Evolutionary conservation across 2,888 invertebrate genomes (phyloP).

Genomic region (Anorthoa munda): DNA sequence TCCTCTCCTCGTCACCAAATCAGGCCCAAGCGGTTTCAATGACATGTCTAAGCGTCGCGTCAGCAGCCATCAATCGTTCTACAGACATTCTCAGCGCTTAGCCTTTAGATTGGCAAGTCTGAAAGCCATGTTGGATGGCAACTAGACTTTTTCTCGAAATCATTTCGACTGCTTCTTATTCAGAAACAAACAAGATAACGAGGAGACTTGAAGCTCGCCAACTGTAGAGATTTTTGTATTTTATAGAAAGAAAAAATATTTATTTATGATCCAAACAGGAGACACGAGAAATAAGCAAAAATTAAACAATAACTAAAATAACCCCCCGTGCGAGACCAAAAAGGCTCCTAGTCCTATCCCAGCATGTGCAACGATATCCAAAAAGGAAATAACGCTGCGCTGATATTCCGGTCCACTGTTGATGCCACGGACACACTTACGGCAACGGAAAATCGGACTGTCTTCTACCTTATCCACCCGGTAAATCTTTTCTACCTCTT

Average conservation of each 20-base stretch:
- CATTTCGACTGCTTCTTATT: neutral
- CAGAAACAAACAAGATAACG: neutral
- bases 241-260: no score
- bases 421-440: no score
- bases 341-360: no score
- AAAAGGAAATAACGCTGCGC: no score
- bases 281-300: no score
- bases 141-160: neutral
- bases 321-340: no score
- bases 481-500: slow-evolving; percentile 1
- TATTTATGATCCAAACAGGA: no score
- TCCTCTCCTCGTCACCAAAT: neutral
- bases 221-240: neutral
- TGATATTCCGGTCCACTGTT: no score
- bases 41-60: neutral
- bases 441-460: no score
- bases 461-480: neutral
- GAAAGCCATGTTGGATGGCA: neutral
- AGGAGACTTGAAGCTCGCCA: neutral
- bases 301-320: no score
- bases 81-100: neutral
- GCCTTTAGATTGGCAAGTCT: neutral
- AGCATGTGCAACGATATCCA: no score
- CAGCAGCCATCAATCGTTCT: neutral
- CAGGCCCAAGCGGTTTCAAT: neutral